Evolutionary conservation across 2,797 vertebrate genomes (phyloP), one percentile per base, ranked within the genome.

Genomic region (Borostomias antarcticus): DNA sequence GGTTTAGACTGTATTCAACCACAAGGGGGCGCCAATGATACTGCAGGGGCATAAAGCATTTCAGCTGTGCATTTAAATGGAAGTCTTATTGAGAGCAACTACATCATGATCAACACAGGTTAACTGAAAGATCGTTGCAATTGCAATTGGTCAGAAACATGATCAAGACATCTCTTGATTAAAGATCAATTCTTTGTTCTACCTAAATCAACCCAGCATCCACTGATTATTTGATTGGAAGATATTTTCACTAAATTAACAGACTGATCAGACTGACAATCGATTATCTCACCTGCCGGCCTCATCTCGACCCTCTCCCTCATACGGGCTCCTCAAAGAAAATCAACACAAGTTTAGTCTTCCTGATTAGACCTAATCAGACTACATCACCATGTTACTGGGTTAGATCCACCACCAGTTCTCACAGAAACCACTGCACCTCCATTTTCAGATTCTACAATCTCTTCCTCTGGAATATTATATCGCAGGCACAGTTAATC

Each of bases 271-370:
- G 6, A 66, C 48, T 63, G 58, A 29, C 62, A 37, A n/a, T 26
- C 35, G 29, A 35, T 66, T 53, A 80, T 74, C 83, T 85, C 81
- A 85, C 83, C 83, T 85, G 79, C 79, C 80, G 76, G 78, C 81
- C 79, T 85, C 81, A 80, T 85, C 81, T 60, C 48, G 81, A 73
- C 78, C 73, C 78, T 85, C 79, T 74, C 83, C 79, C 76, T 85
- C 83, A 83, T 82, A 76, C 21, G 81, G 72, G 69, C 76, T 85
- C 83, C 83, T 85, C 83, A 79, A 82, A 85, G 78, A 77, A 82
- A 83, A 85, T 72, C 78, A 75, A 62, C 70, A 82, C 68, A 85
- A 83, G 81, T 83, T 85, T 82, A 85, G 81, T 76, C 17, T 63
- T 70, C 68, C 73, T 56, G 56, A 52, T 69, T 69, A 77, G 23